Evolutionary conservation across 1,140 invertebrate genomes (phyloP).

Genomic region (Mya arenaria): DNA sequence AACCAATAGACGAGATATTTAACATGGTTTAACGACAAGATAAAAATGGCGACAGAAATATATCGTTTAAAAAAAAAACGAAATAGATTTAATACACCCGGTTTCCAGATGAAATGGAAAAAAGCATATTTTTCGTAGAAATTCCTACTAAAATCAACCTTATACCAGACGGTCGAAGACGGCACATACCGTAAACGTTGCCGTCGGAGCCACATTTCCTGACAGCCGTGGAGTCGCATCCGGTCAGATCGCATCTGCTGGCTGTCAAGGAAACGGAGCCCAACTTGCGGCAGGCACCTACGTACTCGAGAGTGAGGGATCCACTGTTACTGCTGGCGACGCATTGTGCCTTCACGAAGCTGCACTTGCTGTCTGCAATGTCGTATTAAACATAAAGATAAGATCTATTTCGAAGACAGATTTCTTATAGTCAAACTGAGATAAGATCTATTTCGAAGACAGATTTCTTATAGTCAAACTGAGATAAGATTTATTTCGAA

Average conservation of each 20-base stretch:
- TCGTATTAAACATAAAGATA: not conserved
- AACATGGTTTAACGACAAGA: too few species aligned
- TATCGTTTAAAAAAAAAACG: too few species aligned
- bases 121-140: too few species aligned
- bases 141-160: too few species aligned
- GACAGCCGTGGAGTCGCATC: not conserved
- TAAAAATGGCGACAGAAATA: too few species aligned
- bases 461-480: not conserved
- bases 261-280: not conserved
- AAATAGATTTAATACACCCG: too few species aligned
- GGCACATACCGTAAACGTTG: not conserved
- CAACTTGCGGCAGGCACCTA: not conserved
- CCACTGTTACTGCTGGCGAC: not conserved
- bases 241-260: not conserved
- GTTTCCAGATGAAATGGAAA: too few species aligned
- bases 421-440: not conserved
- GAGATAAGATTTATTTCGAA: not conserved
- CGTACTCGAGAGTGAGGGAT: not conserved
- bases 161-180: too few species aligned
- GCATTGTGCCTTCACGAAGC: not conserved
- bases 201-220: not conserved
- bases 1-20: too few species aligned
- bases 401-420: not conserved
- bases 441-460: not conserved
- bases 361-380: slow-evolving; percentile 12